Evolutionary conservation across 2,888 invertebrate genomes (phyloP).

Genomic region (Cheilosia urbana): DNA sequence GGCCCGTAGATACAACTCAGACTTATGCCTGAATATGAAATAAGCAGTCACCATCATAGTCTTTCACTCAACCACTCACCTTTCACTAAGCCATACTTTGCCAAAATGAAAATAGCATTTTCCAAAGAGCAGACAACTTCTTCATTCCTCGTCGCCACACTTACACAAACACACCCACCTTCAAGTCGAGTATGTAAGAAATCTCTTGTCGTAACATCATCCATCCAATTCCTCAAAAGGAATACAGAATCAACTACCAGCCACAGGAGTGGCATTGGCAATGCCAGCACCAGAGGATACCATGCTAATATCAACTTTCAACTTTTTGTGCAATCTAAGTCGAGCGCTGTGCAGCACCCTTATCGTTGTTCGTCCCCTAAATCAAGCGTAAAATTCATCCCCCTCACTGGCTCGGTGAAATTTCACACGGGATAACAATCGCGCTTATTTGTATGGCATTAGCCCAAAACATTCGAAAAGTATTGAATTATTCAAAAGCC

Average conservation of each 20-base stretch:
- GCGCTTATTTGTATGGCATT: constrained; percentile 74
- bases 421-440: constrained; percentile 56
- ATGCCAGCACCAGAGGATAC: constrained; percentile 54
- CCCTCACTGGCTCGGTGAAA: neutral
- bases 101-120: constrained; percentile 41
- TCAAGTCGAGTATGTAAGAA: constrained; percentile 54
- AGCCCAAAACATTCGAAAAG: constrained; percentile 59
- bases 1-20: neutral
- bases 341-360: neutral
- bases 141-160: constrained; percentile 35
- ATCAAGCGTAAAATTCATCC: constrained; percentile 58
- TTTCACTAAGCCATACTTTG: constrained; percentile 60
- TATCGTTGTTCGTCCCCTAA: constrained; percentile 21
- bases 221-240: constrained; percentile 69
- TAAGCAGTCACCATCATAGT: constrained; percentile 59
- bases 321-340: constrained; percentile 24
- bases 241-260: constrained; percentile 65
- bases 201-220: constrained; percentile 69
- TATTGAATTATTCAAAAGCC: constrained; percentile 75
- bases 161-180: too few relatives aligned
- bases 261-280: constrained; percentile 43
- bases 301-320: constrained; percentile 62
- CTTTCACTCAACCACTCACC: constrained; percentile 74
- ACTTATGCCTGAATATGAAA: constrained; percentile 50
- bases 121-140: constrained; percentile 57